Percentiles rank a stretch among this genome's conserved stretches.
phyloP scores from a whole-genome alignment of 2,888 invertebrate species.

The Scrobipalpa atriplicella region DNA sequence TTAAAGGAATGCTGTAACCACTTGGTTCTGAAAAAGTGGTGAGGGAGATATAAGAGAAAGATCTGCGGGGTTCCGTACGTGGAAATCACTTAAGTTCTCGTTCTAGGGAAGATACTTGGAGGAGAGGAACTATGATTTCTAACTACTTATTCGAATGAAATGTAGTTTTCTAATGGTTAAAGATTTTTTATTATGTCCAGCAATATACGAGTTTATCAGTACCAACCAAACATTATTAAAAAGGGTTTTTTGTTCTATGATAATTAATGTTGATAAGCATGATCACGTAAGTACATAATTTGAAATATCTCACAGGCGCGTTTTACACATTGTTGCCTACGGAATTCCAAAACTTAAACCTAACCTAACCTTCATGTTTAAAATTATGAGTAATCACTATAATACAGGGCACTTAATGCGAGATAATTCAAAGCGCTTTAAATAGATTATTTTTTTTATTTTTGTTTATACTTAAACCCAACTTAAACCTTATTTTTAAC shows the following conservation, averaged over 20 bases:
- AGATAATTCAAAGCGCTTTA: constrained; percentile 27
- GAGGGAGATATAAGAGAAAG: neutral
- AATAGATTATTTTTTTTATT: constrained; percentile 24
- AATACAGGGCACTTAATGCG: constrained; percentile 20
- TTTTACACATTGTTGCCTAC: neutral
- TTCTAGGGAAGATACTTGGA: too few species aligned
- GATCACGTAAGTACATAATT: neutral
- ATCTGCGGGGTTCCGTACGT: neutral
- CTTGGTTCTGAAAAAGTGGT: constrained; percentile 5
- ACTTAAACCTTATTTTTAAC: constrained; percentile 4
- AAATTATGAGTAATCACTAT: constrained; percentile 31
- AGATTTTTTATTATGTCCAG: too few species aligned
- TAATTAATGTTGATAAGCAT: too few species aligned
- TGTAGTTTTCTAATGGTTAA: too few species aligned
- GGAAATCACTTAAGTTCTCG: too few species aligned
- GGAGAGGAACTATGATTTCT: too few species aligned
- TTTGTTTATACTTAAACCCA: constrained; percentile 13
- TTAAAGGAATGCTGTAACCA: constrained; percentile 41
- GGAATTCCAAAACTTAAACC: neutral
- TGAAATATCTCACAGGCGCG: neutral
- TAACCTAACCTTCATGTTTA: neutral
- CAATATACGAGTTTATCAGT: too few species aligned
- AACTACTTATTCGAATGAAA: too few species aligned
- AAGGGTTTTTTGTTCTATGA: too few species aligned
- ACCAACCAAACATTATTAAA: too few species aligned